A percentile compares a stretch with the other conserved stretches of the same genome.
Evolutionary conservation across 2,113 vertebrate genomes (phyloP).

Genomic region (Ptychochromis oligacanthus): DNA sequence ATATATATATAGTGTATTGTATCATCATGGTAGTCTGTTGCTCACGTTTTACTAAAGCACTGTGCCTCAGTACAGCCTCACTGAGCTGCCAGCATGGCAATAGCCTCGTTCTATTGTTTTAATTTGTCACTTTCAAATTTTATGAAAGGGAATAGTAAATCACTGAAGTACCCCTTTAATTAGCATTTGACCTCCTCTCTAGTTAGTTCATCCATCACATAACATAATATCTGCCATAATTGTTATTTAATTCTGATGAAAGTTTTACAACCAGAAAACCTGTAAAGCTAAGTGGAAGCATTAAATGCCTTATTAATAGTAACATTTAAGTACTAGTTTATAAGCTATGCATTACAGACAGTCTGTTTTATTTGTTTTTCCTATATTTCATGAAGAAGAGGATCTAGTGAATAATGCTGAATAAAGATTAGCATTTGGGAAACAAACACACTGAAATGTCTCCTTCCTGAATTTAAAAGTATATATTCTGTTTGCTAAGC

Average conservation of each 20-base stretch:
- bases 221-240: background rate
- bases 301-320: background rate
- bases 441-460: constrained; percentile 31
- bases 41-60: background rate
- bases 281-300: background rate
- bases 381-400: constrained; percentile 22
- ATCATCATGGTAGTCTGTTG: background rate
- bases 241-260: constrained; percentile 12
- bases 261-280: constrained; percentile 3
- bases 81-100: background rate
- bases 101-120: background rate
- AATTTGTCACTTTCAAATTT: constrained; percentile 3
- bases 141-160: background rate
- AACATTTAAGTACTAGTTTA: background rate
- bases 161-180: background rate
- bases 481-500: constrained; percentile 62
- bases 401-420: constrained; percentile 18
- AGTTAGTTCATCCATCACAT: background rate
- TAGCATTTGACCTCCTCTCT: background rate
- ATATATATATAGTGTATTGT: too few relatives aligned
- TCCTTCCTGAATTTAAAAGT: constrained; percentile 54
- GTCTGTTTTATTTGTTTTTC: background rate
- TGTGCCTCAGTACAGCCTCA: background rate
- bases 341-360: background rate
- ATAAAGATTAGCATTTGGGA: constrained; percentile 42